phyloP scores from a whole-genome alignment of 2,113 vertebrate genomes.

The Melanotaenia duboulayi region DNA sequence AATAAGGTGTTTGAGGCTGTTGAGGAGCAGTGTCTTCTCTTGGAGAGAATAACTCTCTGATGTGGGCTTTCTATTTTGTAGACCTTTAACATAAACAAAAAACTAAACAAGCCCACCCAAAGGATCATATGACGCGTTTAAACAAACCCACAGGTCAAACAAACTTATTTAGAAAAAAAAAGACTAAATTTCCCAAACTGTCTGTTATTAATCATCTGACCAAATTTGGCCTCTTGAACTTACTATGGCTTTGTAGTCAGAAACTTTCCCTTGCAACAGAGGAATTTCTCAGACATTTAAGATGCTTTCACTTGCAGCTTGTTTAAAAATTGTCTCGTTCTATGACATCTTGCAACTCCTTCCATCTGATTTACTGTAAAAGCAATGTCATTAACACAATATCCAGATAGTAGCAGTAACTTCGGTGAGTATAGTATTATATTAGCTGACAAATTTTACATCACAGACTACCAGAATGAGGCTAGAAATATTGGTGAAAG shows the following conservation, averaged over 20 bases:
- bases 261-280: neutral
- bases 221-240: neutral
- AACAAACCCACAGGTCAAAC: neutral
- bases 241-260: neutral
- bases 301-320: neutral
- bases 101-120: too few species aligned
- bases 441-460: neutral
- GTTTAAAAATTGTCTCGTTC: too few species aligned
- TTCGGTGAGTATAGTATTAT: neutral
- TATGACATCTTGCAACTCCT: too few species aligned
- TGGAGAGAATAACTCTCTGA: too few species aligned
- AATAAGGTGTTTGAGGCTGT: neutral
- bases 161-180: neutral
- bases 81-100: neutral
- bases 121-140: neutral
- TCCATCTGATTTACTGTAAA: neutral
- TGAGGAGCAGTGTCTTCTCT: too few species aligned
- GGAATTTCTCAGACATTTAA: neutral
- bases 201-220: neutral
- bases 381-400: neutral
- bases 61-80: too few species aligned
- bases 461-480: constrained; percentile 1
- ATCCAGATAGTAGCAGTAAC: neutral
- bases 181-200: neutral
- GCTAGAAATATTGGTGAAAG: constrained; percentile 17